Conservation (phyloP, 2,113 vertebrate species). For the Channa argus region DNA sequence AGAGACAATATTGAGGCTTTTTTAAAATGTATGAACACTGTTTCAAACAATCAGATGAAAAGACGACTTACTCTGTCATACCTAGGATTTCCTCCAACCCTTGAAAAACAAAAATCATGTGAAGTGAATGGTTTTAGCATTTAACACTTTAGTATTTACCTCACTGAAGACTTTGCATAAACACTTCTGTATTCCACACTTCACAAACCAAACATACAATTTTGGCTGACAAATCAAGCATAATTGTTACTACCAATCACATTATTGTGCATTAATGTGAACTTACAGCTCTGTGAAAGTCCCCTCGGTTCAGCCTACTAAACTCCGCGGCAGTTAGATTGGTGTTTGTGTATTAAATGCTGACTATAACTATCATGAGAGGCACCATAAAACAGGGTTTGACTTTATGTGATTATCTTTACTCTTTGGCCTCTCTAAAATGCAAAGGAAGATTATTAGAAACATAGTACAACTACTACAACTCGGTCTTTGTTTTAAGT, state of each 20-base stretch:
- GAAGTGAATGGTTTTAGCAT: conserved; percentile 1
- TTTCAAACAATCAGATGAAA: conserved; percentile 11
- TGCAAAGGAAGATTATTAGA: not conserved
- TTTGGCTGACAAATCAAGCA: not conserved
- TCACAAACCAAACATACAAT: not conserved
- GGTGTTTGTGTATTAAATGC: conserved; percentile 5
- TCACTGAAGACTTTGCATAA: no score
- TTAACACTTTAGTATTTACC: not conserved
- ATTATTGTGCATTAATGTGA: not conserved
- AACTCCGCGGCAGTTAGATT: not conserved
- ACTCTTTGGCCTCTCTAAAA: conserved; percentile 50
- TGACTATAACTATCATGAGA: conserved; percentile 22
- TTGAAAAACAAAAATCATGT: conserved; percentile 50
- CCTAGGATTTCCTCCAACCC: conserved; percentile 50
- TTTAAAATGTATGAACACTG: not conserved
- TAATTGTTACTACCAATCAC: not conserved
- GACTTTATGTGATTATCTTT: conserved; percentile 31
- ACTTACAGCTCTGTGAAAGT: conserved; percentile 29
- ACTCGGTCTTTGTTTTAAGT: no score
- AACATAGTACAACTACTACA: not conserved
- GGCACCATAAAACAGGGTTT: conserved; percentile 53
- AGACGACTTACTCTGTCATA: conserved; percentile 72
- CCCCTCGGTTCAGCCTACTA: conserved; percentile 2
- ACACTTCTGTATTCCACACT: not conserved
- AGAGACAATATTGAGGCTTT: not conserved